A percentile compares a stretch with the other conserved stretches of the same genome.
phyloP scores from a whole-genome alignment of 2,113 vertebrate genomes.

The Actinemys pallida region DNA sequence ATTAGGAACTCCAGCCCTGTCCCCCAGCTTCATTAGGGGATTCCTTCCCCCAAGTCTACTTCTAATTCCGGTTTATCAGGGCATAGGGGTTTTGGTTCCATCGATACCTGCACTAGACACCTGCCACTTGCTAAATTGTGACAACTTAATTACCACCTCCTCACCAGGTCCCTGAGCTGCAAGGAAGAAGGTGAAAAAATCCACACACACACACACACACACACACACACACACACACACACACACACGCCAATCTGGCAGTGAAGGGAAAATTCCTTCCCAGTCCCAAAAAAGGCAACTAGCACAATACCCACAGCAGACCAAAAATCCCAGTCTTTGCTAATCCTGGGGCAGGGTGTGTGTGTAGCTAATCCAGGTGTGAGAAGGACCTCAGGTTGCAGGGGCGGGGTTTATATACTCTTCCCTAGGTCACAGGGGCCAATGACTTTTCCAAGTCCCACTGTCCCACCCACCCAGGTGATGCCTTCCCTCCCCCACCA shows the following conservation, averaged over 20 bases:
- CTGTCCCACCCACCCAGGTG: background rate
- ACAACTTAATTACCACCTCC: background rate
- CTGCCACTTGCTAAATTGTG: background rate
- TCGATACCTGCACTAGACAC: background rate
- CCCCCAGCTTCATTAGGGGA: background rate
- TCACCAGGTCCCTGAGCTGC: background rate
- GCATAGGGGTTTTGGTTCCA: too few relatives aligned
- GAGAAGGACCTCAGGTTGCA: background rate
- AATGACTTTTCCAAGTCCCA: background rate
- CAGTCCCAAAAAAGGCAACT: background rate
- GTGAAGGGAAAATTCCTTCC: background rate
- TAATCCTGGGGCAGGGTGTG: fast-evolving
- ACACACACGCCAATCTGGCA: background rate
- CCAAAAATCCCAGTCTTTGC: background rate
- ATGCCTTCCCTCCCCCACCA: background rate
- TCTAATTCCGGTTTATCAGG: background rate
- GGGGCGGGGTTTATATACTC: background rate
- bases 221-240: too few relatives aligned
- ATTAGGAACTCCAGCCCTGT: background rate
- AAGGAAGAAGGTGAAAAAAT: background rate
- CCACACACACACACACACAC: too few relatives aligned
- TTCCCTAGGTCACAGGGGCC: background rate
- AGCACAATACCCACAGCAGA: background rate
- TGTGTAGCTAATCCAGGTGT: background rate
- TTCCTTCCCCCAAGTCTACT: background rate